These are phyloP conservation scores for Saguinus imperator DNA, from an alignment of 2,113 vertebrate genomes.

Conservation along the genomic window DNA sequence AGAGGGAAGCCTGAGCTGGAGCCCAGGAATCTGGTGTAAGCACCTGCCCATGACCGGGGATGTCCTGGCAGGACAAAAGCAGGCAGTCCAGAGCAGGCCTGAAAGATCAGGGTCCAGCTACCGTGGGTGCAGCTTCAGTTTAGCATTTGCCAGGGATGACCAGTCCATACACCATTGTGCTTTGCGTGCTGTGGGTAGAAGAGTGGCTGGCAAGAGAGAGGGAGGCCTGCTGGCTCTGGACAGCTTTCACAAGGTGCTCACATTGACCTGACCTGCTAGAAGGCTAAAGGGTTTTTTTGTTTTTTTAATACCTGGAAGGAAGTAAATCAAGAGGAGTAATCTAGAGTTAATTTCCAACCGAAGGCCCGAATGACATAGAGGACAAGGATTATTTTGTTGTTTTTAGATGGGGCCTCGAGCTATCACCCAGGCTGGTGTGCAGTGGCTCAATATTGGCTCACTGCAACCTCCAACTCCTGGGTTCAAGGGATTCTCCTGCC, in stretches of 20 bases:
- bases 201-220: background rate
- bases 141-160: background rate
- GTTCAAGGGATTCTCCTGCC: too few relatives aligned
- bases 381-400: too few relatives aligned
- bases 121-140: background rate
- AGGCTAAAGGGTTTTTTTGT: background rate
- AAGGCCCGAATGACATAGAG: background rate
- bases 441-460: too few relatives aligned
- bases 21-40: background rate
- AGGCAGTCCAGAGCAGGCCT: background rate
- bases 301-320: background rate
- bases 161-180: background rate
- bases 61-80: background rate
- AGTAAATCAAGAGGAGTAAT: background rate
- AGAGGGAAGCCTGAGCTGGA: background rate
- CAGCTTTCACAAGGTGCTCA: background rate
- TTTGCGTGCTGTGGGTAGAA: background rate
- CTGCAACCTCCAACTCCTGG: too few relatives aligned
- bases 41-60: background rate
- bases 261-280: background rate
- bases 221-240: background rate
- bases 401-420: too few relatives aligned
- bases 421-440: too few relatives aligned
- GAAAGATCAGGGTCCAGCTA: background rate
- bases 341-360: constrained; percentile 16